Evolutionary conservation across 2,113 vertebrate genomes (phyloP), one percentile per base, ranked within the genome.

Genomic region (Anarhynchus alexandrinus): DNA sequence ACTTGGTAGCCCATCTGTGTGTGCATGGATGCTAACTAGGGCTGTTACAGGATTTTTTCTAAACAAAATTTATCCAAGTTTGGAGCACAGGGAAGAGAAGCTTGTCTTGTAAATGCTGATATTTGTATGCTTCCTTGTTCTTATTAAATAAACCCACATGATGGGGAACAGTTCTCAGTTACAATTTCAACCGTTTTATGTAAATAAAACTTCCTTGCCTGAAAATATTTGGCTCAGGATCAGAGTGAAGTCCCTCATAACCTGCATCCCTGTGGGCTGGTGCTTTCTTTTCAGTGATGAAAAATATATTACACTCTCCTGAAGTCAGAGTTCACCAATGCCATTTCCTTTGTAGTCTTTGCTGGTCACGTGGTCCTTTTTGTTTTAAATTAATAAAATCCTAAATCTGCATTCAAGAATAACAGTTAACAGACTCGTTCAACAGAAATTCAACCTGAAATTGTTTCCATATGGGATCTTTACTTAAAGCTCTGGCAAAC

Each of bases 361-460:
- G 71, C 91, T 95, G 95, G 94, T 98, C 96, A 87, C 57, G 16
- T 94, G 95, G 49, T 59, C 52, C 49, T 94, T 96, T 97, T 98
- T 97, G 88, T 97, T 98, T 98, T 95, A 97, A 98, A 97, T 98
- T 96, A 97, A 96, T 96, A 97, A 97, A 97, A 95, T 98, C 95
- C 95, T 97, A 43, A 97, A 95, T 96, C 95, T 97, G 82, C 93
- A 78, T 91, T 98, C 88, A 97, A 94, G 91, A 96, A 96, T 96
- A 98, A 96, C 93, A 92, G 86, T 92, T 96, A 96, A 94, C 95
- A 61, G 86, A 69, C 80, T 97, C 87, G 96, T 97, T 96, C 89
- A 97, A 91, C 94, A 97, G 70, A 98, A 97, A 97, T 95, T 98
- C 77, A 97, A 76, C 80, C 86, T 95, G 93, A 96, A 98, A 95